Conservation (phyloP, 2,113 vertebrate genomes). For the Pituophis catenifer region DNA sequence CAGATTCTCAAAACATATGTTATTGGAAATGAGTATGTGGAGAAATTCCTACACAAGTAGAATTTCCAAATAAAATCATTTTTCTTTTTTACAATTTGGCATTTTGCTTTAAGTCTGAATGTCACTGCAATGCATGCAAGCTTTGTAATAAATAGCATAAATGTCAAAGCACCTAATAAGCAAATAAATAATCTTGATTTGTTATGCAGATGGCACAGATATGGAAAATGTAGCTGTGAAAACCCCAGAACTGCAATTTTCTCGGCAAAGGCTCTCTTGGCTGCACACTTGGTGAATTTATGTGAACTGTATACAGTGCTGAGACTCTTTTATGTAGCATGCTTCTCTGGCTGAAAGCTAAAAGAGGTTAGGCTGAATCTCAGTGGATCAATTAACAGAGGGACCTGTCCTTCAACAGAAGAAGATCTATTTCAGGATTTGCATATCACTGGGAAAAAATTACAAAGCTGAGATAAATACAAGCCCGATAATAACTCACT, state of each 20-base stretch:
- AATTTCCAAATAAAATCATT: slow-evolving; percentile 49
- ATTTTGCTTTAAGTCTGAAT: slow-evolving; percentile 69
- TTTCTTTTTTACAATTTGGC: slow-evolving; percentile 35
- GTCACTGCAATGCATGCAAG: slow-evolving; percentile 63
- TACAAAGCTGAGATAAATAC: slow-evolving; percentile 83
- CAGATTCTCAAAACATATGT: slow-evolving; percentile 24
- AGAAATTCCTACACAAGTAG: slow-evolving; percentile 52
- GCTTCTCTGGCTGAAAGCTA: slow-evolving; percentile 75
- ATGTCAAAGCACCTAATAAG: slow-evolving; percentile 68
- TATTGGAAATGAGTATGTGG: slow-evolving; percentile 47
- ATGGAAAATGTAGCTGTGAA: slow-evolving; percentile 56
- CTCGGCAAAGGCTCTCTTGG: slow-evolving; percentile 52
- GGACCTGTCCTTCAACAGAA: slow-evolving; percentile 88
- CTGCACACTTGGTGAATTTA: slow-evolving; percentile 69
- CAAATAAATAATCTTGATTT: slow-evolving; percentile 73
- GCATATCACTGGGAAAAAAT: slow-evolving; percentile 87
- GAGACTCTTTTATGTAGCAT: slow-evolving; percentile 76
- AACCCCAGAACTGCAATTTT: slow-evolving; percentile 58
- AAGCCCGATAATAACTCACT: slow-evolving; percentile 90
- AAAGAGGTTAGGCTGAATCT: slow-evolving; percentile 85
- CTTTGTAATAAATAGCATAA: slow-evolving; percentile 63
- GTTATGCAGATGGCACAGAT: slow-evolving; percentile 64
- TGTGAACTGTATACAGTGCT: slow-evolving; percentile 70
- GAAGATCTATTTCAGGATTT: slow-evolving; percentile 85
- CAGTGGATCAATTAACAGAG: slow-evolving; percentile 91